These are phyloP conservation scores for Sarcophaga subvicina DNA, from an alignment of 2,888 invertebrate species.

Conservation along the genomic window DNA sequence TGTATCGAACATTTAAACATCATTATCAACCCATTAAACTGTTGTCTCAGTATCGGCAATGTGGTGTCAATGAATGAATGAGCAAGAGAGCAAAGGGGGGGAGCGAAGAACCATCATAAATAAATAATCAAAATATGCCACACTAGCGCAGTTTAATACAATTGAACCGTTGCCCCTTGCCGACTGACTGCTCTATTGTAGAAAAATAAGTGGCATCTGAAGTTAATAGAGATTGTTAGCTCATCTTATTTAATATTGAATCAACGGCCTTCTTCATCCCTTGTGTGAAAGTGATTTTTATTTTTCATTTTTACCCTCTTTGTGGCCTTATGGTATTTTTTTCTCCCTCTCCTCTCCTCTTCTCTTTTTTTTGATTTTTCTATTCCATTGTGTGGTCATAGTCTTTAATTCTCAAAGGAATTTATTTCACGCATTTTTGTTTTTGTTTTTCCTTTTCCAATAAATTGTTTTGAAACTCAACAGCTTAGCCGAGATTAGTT, in stretches of 20 bases:
- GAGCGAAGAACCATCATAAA: constrained; percentile 68
- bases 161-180: constrained; percentile 73
- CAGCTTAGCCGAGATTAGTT: constrained; percentile 66
- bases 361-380: constrained; percentile 2
- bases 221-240: constrained; percentile 42
- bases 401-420: constrained; percentile 78
- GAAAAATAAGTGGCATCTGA: background rate
- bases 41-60: background rate
- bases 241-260: constrained; percentile 31
- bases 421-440: constrained; percentile 67
- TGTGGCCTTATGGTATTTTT: constrained; percentile 58
- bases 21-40: constrained; percentile 78
- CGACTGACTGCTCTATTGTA: background rate
- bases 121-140: constrained; percentile 69
- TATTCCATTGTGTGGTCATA: constrained; percentile 75
- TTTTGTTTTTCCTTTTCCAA: constrained; percentile 70
- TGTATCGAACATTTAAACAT: constrained; percentile 70
- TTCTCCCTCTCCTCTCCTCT: background rate
- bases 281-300: constrained; percentile 36
- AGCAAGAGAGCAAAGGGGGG: background rate
- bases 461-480: constrained; percentile 60
- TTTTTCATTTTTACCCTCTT: constrained; percentile 36
- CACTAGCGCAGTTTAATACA: constrained; percentile 78
- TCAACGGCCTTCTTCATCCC: background rate
- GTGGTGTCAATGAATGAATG: background rate